Evolutionary conservation across 1,140 invertebrate genomes (phyloP).

Genomic region (Macrobrachium nipponense): DNA sequence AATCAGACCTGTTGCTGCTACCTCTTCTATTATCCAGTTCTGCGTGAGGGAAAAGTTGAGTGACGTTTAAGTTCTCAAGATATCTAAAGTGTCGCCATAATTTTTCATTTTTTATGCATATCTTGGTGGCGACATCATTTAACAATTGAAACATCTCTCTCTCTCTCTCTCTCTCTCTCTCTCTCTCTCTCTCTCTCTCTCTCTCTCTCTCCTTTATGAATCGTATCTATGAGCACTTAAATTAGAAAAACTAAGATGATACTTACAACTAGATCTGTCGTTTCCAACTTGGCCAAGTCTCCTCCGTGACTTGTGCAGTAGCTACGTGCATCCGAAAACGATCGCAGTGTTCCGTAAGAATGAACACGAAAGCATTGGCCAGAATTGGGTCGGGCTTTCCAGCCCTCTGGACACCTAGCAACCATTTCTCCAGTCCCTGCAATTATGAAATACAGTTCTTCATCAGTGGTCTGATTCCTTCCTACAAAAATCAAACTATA

Average conservation of each 20-base stretch:
- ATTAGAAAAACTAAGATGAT: too few relatives aligned
- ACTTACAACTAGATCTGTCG: slow-evolving; percentile 3
- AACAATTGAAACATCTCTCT: too few relatives aligned
- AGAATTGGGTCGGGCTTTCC: neutral
- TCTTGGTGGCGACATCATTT: too few relatives aligned
- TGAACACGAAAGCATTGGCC: slow-evolving; percentile 38
- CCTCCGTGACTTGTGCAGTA: slow-evolving; percentile 34
- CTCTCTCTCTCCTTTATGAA: too few relatives aligned
- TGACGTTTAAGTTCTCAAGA: neutral
- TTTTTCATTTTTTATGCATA: neutral
- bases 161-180: neutral
- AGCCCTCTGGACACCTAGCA: slow-evolving; percentile 25
- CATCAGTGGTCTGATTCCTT: too few relatives aligned
- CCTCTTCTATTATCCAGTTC: slow-evolving; percentile 21
- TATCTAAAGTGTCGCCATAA: neutral
- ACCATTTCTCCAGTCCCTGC: slow-evolving; percentile 34
- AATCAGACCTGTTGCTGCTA: slow-evolving; percentile 16
- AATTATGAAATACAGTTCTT: too few relatives aligned
- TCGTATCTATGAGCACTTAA: neutral
- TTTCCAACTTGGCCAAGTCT: slow-evolving; percentile 7
- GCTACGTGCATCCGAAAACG: slow-evolving; percentile 20
- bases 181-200: neutral
- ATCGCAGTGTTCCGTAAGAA: neutral
- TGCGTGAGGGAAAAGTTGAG: neutral
- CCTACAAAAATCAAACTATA: too few relatives aligned